These are phyloP conservation scores for Parapsyche elsis DNA, from an alignment of 1,140 invertebrate species.

Conservation along the genomic window DNA sequence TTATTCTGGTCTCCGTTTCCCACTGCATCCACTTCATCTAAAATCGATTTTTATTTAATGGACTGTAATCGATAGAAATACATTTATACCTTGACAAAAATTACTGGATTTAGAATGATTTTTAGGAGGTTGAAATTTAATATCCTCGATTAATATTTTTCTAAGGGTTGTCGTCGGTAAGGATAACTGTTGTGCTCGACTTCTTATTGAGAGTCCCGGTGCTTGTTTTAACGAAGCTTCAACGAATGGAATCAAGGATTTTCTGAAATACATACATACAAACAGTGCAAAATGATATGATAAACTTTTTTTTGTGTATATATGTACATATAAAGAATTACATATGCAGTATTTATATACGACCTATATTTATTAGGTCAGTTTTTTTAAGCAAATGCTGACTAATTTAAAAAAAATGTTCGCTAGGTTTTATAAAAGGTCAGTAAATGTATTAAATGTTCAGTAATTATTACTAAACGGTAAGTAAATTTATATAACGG, in stretches of 20 bases:
- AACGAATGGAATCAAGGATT: slow-evolving; percentile 48
- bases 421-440: too few species aligned
- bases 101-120: not conserved
- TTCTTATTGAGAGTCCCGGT: slow-evolving; percentile 55
- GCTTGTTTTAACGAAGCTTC: slow-evolving; percentile 50
- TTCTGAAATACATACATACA: slow-evolving; percentile 39
- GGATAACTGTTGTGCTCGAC: slow-evolving; percentile 56
- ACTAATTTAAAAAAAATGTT: too few species aligned
- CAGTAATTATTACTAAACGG: too few species aligned
- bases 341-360: too few species aligned
- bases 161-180: slow-evolving; percentile 56
- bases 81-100: not conserved
- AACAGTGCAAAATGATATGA: not conserved
- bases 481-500: too few species aligned
- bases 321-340: too few species aligned
- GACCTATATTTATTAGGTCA: too few species aligned
- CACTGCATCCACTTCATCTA: not conserved
- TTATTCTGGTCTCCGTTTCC: not conserved
- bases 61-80: not conserved
- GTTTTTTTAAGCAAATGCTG: too few species aligned
- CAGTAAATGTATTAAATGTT: too few species aligned
- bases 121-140: slow-evolving; percentile 22
- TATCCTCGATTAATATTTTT: slow-evolving; percentile 50
- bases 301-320: too few species aligned
- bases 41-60: not conserved